Conservation (phyloP, 2,797 vertebrate genomes). For the Gymnopithys bicolor region DNA sequence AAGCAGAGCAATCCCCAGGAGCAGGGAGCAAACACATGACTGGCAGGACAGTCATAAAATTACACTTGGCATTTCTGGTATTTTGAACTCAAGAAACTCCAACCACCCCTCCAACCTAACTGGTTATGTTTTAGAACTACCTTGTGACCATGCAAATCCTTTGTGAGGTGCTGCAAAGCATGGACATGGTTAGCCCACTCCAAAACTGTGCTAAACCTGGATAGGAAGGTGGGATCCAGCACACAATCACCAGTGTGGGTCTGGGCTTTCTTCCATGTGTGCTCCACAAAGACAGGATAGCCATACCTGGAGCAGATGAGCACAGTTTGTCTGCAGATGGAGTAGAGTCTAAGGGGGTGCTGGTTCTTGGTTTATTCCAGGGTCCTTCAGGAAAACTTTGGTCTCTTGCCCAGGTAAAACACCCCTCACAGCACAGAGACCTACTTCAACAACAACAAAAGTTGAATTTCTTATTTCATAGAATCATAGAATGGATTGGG, state of each 20-base stretch:
- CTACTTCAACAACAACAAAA: not conserved
- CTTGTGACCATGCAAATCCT: not conserved
- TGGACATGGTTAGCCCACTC: rapidly evolving
- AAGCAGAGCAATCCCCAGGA: not conserved
- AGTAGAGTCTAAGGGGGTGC: not conserved
- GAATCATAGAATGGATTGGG: no score
- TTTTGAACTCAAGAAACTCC: not conserved
- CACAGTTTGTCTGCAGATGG: not conserved
- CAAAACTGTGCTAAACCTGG: not conserved
- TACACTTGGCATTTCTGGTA: not conserved
- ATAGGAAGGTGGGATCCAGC: not conserved
- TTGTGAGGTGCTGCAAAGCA: not conserved
- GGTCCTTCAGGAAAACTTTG: not conserved
- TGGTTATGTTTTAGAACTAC: not conserved
- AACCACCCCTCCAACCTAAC: not conserved
- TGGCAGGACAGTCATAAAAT: not conserved
- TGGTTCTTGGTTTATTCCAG: not conserved
- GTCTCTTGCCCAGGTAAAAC: not conserved
- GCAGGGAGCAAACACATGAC: not conserved
- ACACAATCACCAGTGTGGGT: not conserved
- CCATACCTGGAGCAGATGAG: not conserved
- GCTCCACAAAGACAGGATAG: not conserved
- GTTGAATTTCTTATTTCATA: not conserved
- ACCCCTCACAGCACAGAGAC: not conserved
- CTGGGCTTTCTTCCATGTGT: not conserved